Conservation (phyloP, 2,113 vertebrate genomes). For the Thermophis baileyi region DNA sequence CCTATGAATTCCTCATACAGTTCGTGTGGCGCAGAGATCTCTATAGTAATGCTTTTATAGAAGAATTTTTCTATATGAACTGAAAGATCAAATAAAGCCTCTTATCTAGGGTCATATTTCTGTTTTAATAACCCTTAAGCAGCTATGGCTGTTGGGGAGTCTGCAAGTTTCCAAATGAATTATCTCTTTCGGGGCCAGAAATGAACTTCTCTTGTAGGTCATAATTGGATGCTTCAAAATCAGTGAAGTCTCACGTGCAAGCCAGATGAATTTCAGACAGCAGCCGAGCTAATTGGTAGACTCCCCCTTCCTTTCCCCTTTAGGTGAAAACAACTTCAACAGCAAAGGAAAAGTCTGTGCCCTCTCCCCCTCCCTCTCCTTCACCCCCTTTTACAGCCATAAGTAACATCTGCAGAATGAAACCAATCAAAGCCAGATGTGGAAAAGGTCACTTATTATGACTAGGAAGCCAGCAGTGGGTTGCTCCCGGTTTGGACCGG, state of each 20-base stretch:
- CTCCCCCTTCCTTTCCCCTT: neutral
- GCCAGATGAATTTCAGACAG: conserved; percentile 28
- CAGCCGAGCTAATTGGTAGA: neutral
- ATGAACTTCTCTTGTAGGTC: conserved; percentile 32
- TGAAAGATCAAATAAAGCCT: neutral
- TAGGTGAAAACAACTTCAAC: conserved; percentile 4
- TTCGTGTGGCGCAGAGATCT: neutral
- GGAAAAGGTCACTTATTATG: conserved; percentile 64
- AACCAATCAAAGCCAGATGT: conserved; percentile 75
- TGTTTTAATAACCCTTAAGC: neutral
- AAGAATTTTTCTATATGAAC: neutral
- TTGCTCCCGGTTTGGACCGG: no score
- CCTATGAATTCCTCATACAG: neutral
- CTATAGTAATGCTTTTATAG: neutral
- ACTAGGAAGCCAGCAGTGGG: conserved; percentile 68
- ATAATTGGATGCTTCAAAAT: conserved; percentile 35
- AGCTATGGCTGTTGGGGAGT: neutral
- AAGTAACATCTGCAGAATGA: conserved; percentile 52
- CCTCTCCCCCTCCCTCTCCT: conserved; percentile 8
- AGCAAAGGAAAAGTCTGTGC: conserved; percentile 52
- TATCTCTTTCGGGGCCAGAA: conserved; percentile 41
- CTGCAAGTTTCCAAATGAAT: conserved; percentile 3
- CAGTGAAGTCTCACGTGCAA: conserved; percentile 39
- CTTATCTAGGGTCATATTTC: conserved; percentile 18
- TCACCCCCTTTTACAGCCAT: neutral